Evolutionary conservation across 2,888 invertebrate genomes (phyloP).

Genomic region (Microchrysa polita): DNA sequence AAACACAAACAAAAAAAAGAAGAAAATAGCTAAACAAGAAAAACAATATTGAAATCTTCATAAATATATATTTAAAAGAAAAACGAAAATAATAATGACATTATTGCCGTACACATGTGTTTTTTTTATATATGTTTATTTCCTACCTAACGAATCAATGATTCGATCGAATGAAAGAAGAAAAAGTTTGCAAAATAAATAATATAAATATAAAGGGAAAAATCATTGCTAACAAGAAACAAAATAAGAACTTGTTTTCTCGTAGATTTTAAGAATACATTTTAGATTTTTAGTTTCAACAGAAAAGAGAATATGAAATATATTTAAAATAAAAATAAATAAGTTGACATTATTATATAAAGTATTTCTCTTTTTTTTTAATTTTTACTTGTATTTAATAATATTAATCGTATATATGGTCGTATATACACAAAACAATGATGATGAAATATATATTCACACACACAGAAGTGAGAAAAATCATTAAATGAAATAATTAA

Average conservation of each 20-base stretch:
- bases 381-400: constrained; percentile 33
- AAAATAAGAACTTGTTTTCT: constrained; percentile 24
- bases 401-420: constrained; percentile 4
- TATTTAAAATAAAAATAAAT: constrained; percentile 29
- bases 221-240: not conserved
- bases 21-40: not conserved
- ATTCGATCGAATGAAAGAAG: constrained; percentile 27
- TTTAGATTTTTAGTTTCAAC: constrained; percentile 28
- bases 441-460: no score
- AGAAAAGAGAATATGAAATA: constrained; percentile 24
- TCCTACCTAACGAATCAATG: no score
- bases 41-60: constrained; percentile 4
- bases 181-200: constrained; percentile 19
- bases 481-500: constrained; percentile 38
- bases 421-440: no score
- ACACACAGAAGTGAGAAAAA: not conserved
- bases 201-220: not conserved
- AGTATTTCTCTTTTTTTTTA: constrained; percentile 36
- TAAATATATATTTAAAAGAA: not conserved
- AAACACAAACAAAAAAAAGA: not conserved
- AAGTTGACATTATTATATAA: constrained; percentile 38
- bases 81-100: not conserved
- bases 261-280: constrained; percentile 1
- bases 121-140: constrained; percentile 9
- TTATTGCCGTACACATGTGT: not conserved